Conservation (phyloP, 2,888 invertebrate species). For the Meganola albula region DNA sequence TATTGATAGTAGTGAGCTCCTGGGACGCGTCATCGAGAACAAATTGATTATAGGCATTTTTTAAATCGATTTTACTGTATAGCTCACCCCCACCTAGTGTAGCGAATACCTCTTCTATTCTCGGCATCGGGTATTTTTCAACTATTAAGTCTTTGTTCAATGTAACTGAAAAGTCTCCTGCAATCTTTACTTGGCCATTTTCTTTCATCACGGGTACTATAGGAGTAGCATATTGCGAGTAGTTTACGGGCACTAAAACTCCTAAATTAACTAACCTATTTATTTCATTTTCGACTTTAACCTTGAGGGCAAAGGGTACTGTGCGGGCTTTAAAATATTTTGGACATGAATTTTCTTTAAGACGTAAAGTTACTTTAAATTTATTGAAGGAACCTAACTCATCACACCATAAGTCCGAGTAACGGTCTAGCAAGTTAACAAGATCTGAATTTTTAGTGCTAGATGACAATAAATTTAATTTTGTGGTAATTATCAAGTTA, state of each 20-base stretch:
- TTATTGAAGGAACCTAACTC: slow-evolving; percentile 18
- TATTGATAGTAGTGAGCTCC: slow-evolving; percentile 26
- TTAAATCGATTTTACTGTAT: slow-evolving; percentile 9
- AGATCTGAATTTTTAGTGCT: background rate
- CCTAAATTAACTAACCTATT: background rate
- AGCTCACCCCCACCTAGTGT: background rate
- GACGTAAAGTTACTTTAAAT: slow-evolving; percentile 11
- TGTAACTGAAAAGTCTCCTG: slow-evolving; percentile 18
- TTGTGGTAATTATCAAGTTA: slow-evolving; percentile 3
- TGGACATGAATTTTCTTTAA: slow-evolving; percentile 15
- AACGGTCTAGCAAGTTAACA: no score
- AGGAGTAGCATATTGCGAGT: slow-evolving; percentile 1
- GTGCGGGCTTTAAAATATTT: slow-evolving; percentile 26
- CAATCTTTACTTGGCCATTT: slow-evolving; percentile 16
- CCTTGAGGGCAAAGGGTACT: slow-evolving; percentile 28
- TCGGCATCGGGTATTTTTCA: slow-evolving; percentile 24
- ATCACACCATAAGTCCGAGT: background rate
- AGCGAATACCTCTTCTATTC: slow-evolving; percentile 17
- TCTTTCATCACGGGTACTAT: slow-evolving; percentile 22
- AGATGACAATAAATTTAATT: background rate
- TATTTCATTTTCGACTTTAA: slow-evolving; percentile 23
- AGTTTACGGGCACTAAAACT: background rate
- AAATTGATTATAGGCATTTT: slow-evolving; percentile 18
- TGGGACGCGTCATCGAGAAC: slow-evolving; percentile 11
- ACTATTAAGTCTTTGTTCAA: slow-evolving; percentile 24